These are phyloP conservation scores for Tanytarsus gracilentus DNA, from an alignment of 2,888 invertebrate species.

Conservation along the genomic window DNA sequence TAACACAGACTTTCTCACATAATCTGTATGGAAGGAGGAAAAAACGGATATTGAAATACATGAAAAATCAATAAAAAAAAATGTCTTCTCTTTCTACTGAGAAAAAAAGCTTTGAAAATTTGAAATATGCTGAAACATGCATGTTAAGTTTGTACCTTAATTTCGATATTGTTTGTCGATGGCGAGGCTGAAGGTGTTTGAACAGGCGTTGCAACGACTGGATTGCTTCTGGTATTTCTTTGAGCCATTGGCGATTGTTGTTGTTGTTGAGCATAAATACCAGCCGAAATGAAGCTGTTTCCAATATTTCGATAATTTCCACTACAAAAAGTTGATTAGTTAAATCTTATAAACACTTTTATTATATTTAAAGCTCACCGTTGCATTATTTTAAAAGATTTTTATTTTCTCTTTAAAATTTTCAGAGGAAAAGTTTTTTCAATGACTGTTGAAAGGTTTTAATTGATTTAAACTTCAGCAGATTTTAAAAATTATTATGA, in stretches of 20 bases:
- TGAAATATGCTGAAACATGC: too few relatives aligned
- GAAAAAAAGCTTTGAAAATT: background rate
- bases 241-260: background rate
- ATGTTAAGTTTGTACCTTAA: too few relatives aligned
- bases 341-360: background rate
- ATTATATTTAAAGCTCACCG: background rate
- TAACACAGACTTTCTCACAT: conserved; percentile 8
- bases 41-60: background rate
- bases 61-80: conserved; percentile 22
- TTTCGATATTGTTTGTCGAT: background rate
- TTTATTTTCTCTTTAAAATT: background rate
- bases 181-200: background rate
- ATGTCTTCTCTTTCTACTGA: background rate
- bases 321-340: background rate
- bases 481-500: too few relatives aligned
- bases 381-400: background rate
- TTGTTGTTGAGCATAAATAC: background rate
- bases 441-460: too few relatives aligned
- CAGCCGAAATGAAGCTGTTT: conserved; percentile 7
- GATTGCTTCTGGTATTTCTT: background rate
- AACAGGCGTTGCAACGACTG: background rate
- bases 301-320: background rate
- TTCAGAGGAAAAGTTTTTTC: background rate
- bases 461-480: too few relatives aligned
- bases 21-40: background rate